These are phyloP conservation scores for Larimichthys polyactis DNA, from an alignment of 2,113 vertebrate species.

Conservation along the genomic window DNA sequence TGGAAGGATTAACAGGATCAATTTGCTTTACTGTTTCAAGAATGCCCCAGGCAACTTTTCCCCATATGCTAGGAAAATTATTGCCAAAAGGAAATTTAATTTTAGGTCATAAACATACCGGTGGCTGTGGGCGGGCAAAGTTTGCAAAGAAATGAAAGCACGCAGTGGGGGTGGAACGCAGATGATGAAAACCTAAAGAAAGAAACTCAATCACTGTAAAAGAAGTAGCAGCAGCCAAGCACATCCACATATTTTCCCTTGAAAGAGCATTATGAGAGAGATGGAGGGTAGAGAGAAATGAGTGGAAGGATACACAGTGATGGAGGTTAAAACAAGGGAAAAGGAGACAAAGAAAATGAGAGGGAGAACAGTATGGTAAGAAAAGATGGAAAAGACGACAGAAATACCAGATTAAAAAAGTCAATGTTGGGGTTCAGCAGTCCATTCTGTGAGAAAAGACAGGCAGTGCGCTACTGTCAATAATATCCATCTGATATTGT, in stretches of 20 bases:
- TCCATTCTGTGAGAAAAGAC: neutral
- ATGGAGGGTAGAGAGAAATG: conserved; percentile 1
- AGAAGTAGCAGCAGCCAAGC: conserved; percentile 14
- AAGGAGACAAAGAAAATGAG: neutral
- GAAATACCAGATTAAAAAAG: neutral
- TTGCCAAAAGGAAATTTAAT: conserved; percentile 62
- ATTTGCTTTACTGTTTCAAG: conserved; percentile 20
- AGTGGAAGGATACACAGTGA: neutral
- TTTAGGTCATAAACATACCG: conserved; percentile 56
- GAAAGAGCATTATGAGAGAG: conserved; percentile 31
- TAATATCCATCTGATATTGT: conserved; percentile 21
- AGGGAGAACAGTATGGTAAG: neutral
- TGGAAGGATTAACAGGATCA: conserved; percentile 31
- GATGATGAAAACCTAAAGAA: conserved; percentile 53
- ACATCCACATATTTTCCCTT: conserved; percentile 23
- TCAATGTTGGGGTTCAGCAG: conserved; percentile 1
- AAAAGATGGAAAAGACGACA: conserved; percentile 6
- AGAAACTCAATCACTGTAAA: conserved; percentile 48
- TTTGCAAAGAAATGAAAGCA: conserved; percentile 61
- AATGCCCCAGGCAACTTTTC: neutral
- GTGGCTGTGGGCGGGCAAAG: conserved; percentile 51
- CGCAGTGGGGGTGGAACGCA: conserved; percentile 37
- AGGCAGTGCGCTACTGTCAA: conserved; percentile 18
- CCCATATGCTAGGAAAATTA: conserved; percentile 41
- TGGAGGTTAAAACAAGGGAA: conserved; percentile 26